phyloP scores from a whole-genome alignment of 2,888 invertebrate species.

The Archips xylosteana region DNA sequence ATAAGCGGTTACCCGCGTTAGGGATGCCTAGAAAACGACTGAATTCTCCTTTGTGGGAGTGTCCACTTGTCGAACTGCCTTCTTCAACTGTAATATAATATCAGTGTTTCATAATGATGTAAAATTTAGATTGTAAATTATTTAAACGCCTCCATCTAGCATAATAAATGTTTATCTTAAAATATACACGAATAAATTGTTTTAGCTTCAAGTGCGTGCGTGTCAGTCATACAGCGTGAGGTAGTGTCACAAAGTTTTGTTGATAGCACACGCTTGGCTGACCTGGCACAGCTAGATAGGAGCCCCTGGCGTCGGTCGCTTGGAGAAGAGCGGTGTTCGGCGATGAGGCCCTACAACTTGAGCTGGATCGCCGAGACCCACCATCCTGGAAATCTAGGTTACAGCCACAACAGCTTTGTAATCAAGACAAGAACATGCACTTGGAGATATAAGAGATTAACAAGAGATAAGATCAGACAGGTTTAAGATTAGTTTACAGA shows the following conservation, averaged over 20 bases:
- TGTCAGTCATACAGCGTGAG: slow-evolving; percentile 67
- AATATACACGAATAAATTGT: slow-evolving; percentile 54
- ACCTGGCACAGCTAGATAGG: slow-evolving; percentile 88
- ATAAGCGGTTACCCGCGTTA: slow-evolving; percentile 85
- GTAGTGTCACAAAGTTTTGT: slow-evolving; percentile 63
- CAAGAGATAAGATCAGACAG: slow-evolving; percentile 5
- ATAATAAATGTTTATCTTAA: slow-evolving; percentile 43
- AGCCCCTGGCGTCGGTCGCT: slow-evolving; percentile 85
- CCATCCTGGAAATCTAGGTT: slow-evolving; percentile 82
- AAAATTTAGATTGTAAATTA: too few relatives aligned
- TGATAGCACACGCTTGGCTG: slow-evolving; percentile 63
- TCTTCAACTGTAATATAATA: slow-evolving; percentile 83
- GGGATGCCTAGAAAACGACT: slow-evolving; percentile 90
- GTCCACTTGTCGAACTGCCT: slow-evolving; percentile 75
- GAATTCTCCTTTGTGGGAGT: slow-evolving; percentile 81
- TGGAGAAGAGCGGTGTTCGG: slow-evolving; percentile 83
- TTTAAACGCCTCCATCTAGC: slow-evolving; percentile 44
- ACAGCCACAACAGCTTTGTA: slow-evolving; percentile 57
- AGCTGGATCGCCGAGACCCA: slow-evolving; percentile 79
- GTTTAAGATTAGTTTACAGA: slow-evolving; percentile 32
- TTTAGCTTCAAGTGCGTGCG: slow-evolving; percentile 70
- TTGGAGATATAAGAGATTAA: slow-evolving; percentile 13
- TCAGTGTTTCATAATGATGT: slow-evolving; percentile 56
- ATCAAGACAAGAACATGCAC: slow-evolving; percentile 39
- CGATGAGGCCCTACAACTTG: slow-evolving; percentile 79